Evolutionary conservation across 2,888 invertebrate genomes (phyloP), one percentile per base, ranked within the genome.

Genomic region (Luperina nickerlii): DNA sequence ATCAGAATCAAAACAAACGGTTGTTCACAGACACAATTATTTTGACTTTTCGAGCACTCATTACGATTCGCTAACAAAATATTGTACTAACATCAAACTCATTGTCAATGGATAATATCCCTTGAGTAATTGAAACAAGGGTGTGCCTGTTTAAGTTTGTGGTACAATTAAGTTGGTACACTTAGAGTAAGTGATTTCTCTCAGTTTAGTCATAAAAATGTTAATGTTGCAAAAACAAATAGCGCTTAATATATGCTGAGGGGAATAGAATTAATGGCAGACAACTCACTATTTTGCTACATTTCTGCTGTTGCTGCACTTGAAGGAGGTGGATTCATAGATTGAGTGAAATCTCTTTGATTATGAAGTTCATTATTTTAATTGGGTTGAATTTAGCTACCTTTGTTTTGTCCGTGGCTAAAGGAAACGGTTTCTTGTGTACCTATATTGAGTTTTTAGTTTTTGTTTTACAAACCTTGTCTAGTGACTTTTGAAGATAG

Each of bases 141-240:
- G 13, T 77, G 62, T 42, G n/a, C 65, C 63, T 79, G 69, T 54
- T 18, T 27, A 15, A 73, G 62, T 67, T 67, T n/a, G 48, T 63
- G 45, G 72, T 57, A 84, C 57, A 80, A 85, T 83, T 84, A 90
- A 87, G 90, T 90, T 92, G 89, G 92, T 89, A 90, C 92, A 90
- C 92, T 91, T 92, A 89, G 91, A 94, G 92, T 94, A 95, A 96
- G 95, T 94, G 95, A 95, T 96, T 96, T 93, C 94, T 95, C 95
- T 95, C 93, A 94, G 95, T 95, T 94, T 94, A 95, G 96, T 96
- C 95, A 96, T 97, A 97, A 97, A 97, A 97, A 96, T 97, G 96
- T 96, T 96, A 97, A 97, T 96, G 96, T 94, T 92, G 94, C 94
- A 95, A 96, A 96, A 96, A 96, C 96, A 97, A 96, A 96, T 93